Base-by-base conservation (phyloP, 2,888 invertebrate species). In the Acleris cristana region DNA sequence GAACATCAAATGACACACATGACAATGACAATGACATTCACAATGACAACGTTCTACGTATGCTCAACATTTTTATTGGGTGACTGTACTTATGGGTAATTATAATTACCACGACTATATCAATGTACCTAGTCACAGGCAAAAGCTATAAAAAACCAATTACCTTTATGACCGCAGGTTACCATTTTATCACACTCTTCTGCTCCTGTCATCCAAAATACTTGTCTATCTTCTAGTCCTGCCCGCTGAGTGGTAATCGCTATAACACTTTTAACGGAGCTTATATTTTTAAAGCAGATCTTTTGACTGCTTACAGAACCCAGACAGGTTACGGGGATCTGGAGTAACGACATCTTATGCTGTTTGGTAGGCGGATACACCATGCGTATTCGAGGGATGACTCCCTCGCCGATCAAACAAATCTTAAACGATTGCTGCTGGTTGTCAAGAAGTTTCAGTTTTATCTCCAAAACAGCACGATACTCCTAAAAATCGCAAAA, bases 381-480 rank as follows among this genome's bases (percentile, higher is more conserved):
- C 71, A 92, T 71, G 59, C 76, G 71, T 71, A 92, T 86, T 70
- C 92, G 85, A 0, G 92, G 92, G 76, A 92, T 91, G 3, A 86
- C 86, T 26, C 92, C 92, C 82, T 90, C 89, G 3, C 92, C 92
- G 52, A 90, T 87, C 26, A 92, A 74, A 72, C 92, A 92, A 72
- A 92, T 84, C 75, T 86, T 89, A 71, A 87, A 92, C 5, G 86
- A 84, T 70, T 87, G 82, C 71, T 88, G 83, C 72, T 88, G 81
- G 72, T 86, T 89, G 64, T 90, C 85, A 16, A 90, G 77, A 61
- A 88, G 78, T 73, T 91, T 92, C 34, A 92, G 74, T 73, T 82
- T 88, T 48, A 92, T 85, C 82, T 90, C 90, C 48, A 92, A 74
- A 34, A 92, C 87, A 7, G 91, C 89, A 70, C 89, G 83, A 69